A percentile compares a stretch with the other conserved stretches of the same genome.
Evolutionary conservation across 2,113 vertebrate species (phyloP).

Genomic region (Marcusenius ussheri): DNA sequence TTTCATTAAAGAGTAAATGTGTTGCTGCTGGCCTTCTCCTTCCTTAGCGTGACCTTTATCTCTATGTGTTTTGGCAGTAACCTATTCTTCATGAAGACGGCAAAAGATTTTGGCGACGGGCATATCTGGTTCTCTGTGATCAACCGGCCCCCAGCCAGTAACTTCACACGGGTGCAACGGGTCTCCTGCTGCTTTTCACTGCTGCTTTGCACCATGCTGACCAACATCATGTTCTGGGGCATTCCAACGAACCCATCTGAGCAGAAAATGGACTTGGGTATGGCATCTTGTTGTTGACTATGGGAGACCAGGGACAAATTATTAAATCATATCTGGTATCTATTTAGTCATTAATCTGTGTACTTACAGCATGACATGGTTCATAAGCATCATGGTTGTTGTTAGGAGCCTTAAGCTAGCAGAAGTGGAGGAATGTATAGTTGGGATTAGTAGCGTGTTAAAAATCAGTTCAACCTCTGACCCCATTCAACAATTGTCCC

Average conservation of each 20-base stretch:
- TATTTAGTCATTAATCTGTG: neutral
- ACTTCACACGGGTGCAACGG: conserved; percentile 80
- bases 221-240: conserved; percentile 95
- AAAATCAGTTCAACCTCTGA: neutral
- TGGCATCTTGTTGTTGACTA: neutral
- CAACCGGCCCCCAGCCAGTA: conserved; percentile 74
- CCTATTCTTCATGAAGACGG: conserved; percentile 86
- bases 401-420: neutral
- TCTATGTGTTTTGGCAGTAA: conserved; percentile 58
- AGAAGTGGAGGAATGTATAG: neutral
- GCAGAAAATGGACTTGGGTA: conserved; percentile 95
- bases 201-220: conserved; percentile 91
- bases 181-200: conserved; percentile 91
- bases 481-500: neutral
- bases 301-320: neutral
- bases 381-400: neutral
- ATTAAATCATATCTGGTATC: neutral
- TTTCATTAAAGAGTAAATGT: neutral
- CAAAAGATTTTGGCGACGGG: conserved; percentile 79
- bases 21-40: neutral
- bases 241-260: conserved; percentile 84
- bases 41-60: neutral
- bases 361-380: neutral
- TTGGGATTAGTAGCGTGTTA: neutral
- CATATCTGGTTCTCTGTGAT: conserved; percentile 92